Evolutionary conservation across 2,113 vertebrate species (phyloP).

Genomic region (Pedionomus torquatus): DNA sequence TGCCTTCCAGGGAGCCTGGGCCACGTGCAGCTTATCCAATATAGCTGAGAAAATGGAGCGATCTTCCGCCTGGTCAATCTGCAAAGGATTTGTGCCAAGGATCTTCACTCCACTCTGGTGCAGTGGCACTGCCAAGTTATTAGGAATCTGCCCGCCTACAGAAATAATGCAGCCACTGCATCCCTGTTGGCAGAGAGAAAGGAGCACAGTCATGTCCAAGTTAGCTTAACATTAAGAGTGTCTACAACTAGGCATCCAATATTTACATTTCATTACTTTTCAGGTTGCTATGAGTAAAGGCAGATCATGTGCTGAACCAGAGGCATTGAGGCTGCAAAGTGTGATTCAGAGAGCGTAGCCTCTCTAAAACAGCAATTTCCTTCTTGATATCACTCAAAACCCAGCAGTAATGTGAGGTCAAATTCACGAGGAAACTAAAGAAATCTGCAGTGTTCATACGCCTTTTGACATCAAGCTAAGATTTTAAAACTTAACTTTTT

Average conservation of each 20-base stretch:
- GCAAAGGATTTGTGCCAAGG: conserved; percentile 88
- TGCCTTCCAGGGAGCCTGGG: conserved; percentile 92
- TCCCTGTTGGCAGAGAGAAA: conserved; percentile 71
- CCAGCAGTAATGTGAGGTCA: not conserved
- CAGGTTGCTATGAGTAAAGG: not conserved
- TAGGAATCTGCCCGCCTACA: conserved; percentile 94
- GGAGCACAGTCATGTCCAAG: not conserved
- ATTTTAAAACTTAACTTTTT: not conserved
- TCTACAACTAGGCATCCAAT: not conserved
- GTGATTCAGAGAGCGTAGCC: not conserved
- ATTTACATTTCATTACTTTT: not conserved
- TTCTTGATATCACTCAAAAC: not conserved
- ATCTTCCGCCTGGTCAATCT: conserved; percentile 90
- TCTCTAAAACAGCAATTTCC: not conserved
- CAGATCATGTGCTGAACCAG: not conserved
- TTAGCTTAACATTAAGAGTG: not conserved
- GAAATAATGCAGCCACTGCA: conserved; percentile 92
- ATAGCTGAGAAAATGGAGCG: conserved; percentile 89
- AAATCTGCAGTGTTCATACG: not conserved
- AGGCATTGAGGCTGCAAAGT: not conserved
- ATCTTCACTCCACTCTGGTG: conserved; percentile 87
- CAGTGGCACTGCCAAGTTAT: conserved; percentile 90
- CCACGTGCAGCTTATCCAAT: conserved; percentile 87
- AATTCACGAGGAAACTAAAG: not conserved
- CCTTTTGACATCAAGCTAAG: not conserved